A percentile compares a stretch with the other conserved stretches of the same genome.
Conservation (phyloP, 2,797 vertebrate genomes). For the Macropus fuliginosus region DNA sequence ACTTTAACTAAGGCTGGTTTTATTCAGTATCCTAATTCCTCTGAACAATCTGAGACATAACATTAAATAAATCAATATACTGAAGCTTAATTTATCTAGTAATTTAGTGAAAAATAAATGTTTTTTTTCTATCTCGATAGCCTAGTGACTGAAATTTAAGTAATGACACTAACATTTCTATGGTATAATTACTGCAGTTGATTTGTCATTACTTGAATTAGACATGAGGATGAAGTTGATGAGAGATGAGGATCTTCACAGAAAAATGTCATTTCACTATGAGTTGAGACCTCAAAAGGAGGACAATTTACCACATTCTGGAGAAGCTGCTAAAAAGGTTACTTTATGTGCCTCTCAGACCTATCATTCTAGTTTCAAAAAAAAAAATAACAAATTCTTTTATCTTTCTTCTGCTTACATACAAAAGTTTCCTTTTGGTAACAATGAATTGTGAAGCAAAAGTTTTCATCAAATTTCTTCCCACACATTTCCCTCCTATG, state of each 20-base stretch:
- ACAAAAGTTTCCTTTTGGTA: conserved; percentile 29
- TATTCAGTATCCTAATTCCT: neutral
- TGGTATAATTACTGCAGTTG: neutral
- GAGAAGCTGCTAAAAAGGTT: neutral
- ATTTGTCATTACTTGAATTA: neutral
- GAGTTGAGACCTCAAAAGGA: neutral
- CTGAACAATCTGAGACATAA: neutral
- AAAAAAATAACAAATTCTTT: conserved; percentile 27
- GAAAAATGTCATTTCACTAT: neutral
- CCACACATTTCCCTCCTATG: conserved; percentile 15
- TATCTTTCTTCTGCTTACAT: conserved; percentile 21
- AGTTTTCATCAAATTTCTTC: conserved; percentile 49
- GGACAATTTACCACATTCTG: conserved; percentile 8
- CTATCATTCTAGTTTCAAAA: conserved; percentile 58
- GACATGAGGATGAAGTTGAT: neutral
- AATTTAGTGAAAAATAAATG: neutral
- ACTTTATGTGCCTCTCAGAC: conserved; percentile 47
- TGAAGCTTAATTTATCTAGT: neutral
- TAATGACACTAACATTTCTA: neutral
- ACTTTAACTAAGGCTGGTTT: neutral
- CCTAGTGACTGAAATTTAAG: neutral
- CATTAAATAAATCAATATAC: neutral
- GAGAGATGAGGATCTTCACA: neutral
- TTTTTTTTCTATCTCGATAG: too few relatives aligned
- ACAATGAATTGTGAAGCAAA: conserved; percentile 43